Percentiles rank a stretch among this genome's conserved stretches.
phyloP scores from a whole-genome alignment of 1,140 invertebrate species.

The Dysdera silvatica region DNA sequence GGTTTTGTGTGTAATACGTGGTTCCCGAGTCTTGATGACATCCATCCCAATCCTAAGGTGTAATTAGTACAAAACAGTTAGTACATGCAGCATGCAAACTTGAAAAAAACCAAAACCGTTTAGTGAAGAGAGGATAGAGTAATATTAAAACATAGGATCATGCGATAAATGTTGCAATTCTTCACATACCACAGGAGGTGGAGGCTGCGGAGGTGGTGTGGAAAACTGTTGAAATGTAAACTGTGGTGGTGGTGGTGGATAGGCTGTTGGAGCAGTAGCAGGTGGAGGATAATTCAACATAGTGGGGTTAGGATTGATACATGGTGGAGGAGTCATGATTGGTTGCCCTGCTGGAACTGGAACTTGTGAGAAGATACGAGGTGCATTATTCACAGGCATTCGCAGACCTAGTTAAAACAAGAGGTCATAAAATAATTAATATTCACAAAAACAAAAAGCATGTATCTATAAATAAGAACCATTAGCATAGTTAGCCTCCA shows the following conservation, averaged over 20 bases:
- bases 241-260: too few relatives aligned
- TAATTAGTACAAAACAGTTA: too few relatives aligned
- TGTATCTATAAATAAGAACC: too few relatives aligned
- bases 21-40: too few relatives aligned
- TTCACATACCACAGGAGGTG: constrained; percentile 16
- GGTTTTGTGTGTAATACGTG: too few relatives aligned
- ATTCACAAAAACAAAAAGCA: neutral
- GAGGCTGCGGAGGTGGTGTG: constrained; percentile 14
- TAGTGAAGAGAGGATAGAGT: neutral
- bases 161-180: neutral
- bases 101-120: neutral
- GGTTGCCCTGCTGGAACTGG: constrained; percentile 14
- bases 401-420: constrained; percentile 4
- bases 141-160: neutral
- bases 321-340: constrained; percentile 13
- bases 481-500: too few relatives aligned
- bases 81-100: neutral
- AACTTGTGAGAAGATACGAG: constrained; percentile 19
- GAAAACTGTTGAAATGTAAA: constrained; percentile 23
- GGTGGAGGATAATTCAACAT: constrained; percentile 21
- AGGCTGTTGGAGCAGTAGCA: constrained; percentile 9
- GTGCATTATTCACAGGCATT: constrained; percentile 6
- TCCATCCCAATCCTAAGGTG: too few relatives aligned
- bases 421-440: neutral
- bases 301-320: constrained; percentile 11